Conservation (phyloP, 2,888 invertebrate species). For the Polymixis lichenea region DNA sequence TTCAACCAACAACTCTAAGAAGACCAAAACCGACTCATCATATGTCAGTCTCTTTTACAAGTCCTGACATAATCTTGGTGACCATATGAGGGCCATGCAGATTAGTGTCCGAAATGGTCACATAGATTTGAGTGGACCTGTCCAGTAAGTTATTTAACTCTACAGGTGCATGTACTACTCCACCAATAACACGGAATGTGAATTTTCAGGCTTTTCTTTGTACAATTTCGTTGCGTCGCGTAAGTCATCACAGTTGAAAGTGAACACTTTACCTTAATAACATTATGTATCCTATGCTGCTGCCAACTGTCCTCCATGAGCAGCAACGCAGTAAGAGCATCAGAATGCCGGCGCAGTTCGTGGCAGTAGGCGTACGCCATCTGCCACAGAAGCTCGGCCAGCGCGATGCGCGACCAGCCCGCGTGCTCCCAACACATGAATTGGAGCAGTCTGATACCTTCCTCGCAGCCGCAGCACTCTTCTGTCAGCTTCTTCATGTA, state of each 20-base stretch:
- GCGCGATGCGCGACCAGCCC: constrained; percentile 96
- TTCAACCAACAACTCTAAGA: background rate
- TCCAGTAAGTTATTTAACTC: background rate
- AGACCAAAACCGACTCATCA: background rate
- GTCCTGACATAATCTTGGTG: background rate
- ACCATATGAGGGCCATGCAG: background rate
- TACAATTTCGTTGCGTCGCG: too few relatives aligned
- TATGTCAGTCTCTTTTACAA: background rate
- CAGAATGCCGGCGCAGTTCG: constrained; percentile 97
- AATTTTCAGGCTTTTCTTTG: background rate
- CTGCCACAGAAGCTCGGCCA: constrained; percentile 98
- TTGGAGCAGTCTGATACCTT: constrained; percentile 96
- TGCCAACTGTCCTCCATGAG: constrained; percentile 99
- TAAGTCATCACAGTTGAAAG: background rate
- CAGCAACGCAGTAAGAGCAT: constrained; percentile 96
- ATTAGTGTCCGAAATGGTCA: background rate
- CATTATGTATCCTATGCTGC: constrained; percentile 97
- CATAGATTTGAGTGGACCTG: background rate
- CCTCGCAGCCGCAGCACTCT: constrained; percentile 97
- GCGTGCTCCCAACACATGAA: constrained; percentile 99
- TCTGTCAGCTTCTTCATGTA: constrained; percentile 99
- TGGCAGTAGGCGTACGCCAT: constrained; percentile 97
- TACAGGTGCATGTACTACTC: background rate
- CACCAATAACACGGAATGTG: background rate
- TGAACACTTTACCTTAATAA: constrained; percentile 93